Conservation (phyloP, 1,140 invertebrate species). For the Drosophila dunni region DNA sequence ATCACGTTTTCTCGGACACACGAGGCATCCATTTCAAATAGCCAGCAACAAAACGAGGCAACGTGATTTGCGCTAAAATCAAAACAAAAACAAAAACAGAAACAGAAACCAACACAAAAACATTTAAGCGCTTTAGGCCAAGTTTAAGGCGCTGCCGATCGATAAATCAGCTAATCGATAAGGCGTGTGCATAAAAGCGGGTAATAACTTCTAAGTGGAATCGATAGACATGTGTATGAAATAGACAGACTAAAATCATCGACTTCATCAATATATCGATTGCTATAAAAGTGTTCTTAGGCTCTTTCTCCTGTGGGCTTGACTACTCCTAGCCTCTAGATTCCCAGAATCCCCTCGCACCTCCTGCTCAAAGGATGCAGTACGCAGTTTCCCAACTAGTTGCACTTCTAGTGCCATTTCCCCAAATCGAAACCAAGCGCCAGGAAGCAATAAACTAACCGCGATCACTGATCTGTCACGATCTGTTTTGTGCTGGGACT, state of each 20-base stretch:
- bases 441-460: constrained; percentile 78
- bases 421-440: constrained; percentile 1
- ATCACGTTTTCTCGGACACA: constrained; percentile 81
- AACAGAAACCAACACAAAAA: constrained; percentile 6
- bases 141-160: constrained; percentile 29
- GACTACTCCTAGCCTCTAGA: too few species aligned
- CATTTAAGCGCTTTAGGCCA: constrained; percentile 15
- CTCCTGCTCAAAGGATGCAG: background rate
- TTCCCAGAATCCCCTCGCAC: too few species aligned
- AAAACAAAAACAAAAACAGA: constrained; percentile 24
- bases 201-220: too few species aligned
- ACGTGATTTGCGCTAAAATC: constrained; percentile 31
- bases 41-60: constrained; percentile 28
- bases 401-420: constrained; percentile 5
- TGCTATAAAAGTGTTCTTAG: too few species aligned
- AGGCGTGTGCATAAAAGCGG: background rate
- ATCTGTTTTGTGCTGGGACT: constrained; percentile 29
- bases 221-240: too few species aligned
- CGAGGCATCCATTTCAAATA: constrained; percentile 81
- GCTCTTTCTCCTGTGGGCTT: too few species aligned
- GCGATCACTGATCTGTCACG: constrained; percentile 76
- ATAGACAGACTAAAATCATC: too few species aligned
- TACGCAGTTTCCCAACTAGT: background rate
- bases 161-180: constrained; percentile 11
- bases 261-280: too few species aligned